Base-by-base conservation (phyloP, 2,113 vertebrate genomes). In the Sclerurus mexicanus region DNA sequence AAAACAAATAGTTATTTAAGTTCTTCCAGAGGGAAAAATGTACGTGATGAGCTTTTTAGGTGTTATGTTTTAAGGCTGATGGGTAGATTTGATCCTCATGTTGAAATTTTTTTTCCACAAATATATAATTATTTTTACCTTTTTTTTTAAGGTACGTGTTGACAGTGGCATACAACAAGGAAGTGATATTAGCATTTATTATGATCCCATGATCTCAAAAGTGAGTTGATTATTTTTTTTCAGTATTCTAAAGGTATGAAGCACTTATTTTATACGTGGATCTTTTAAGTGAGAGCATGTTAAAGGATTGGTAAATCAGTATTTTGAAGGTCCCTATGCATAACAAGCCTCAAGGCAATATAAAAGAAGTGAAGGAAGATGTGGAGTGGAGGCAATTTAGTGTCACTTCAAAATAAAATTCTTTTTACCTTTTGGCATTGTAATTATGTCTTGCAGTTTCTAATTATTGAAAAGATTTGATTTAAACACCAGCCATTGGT, bases 201-300 rank as follows among this genome's bases (percentile, higher is more conserved):
- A 99, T 94, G 99, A 99, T 93, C 99, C 99, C 67, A 99, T 99
- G 99, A 99, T 99, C 97, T 99, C 99, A 60, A 99, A 99, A 98
- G 99, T 99, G 88, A 98, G 98, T 98, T 96, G 59, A 31, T 86
- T 42, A 44, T 86, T 92, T 59, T 95, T 96, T 97, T 85, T 93
- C 22, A 37, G 4, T 88, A 60, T 93, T 77, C 11, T 69, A n/a
- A 83, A 60, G 19, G 18, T 64, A 44, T 44, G 52, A 85, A 85
- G 17, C 37, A 63, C 56, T 66, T 4, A 39, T 66, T 85, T 73
- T 67, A 23, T 74, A 22, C 16, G 6, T 9, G 18, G 6, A 9
- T 55, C 14, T 95, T 91, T 77, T 62, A 64, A 90, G 77, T 46
- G 52, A 63, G 5, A 42, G 1, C 42, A 4, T 62, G 9, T 79